Evolutionary conservation across 1,140 invertebrate genomes (phyloP).

Genomic region (Dufourea novaeangliae): DNA sequence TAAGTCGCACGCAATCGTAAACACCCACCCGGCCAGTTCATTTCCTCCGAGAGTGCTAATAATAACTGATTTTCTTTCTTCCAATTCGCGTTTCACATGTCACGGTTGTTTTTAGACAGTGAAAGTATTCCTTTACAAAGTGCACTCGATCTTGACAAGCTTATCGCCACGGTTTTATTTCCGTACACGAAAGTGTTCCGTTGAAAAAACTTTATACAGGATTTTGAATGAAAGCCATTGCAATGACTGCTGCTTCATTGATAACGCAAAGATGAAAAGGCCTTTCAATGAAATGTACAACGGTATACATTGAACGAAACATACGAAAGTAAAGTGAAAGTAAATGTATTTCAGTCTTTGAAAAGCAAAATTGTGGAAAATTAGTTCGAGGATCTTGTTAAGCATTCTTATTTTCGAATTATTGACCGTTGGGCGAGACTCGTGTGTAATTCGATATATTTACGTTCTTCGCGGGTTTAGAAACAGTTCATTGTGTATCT

Average conservation of each 20-base stretch:
- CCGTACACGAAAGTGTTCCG: not conserved
- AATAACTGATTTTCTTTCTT: constrained; percentile 15
- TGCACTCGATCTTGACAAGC: not conserved
- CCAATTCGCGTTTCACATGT: not conserved
- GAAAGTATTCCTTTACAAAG: not conserved
- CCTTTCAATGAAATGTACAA: not conserved
- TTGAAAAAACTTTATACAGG: not conserved
- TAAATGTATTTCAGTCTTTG: not conserved
- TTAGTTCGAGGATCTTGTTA: not conserved
- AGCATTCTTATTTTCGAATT: not conserved
- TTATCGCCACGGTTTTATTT: not conserved
- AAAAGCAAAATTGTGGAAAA: not conserved
- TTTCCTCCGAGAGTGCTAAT: constrained; percentile 16
- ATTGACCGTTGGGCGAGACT: no score
- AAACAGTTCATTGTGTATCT: not conserved
- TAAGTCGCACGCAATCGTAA: constrained; percentile 69
- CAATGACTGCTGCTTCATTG: not conserved
- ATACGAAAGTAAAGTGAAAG: not conserved
- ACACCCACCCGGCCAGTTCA: constrained; percentile 47
- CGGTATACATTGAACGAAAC: not conserved
- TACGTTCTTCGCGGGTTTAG: constrained; percentile 35
- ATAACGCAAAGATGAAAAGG: not conserved
- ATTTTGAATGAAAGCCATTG: constrained; percentile 12
- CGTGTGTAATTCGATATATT: not conserved
- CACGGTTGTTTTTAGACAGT: not conserved